Conservation (phyloP, 2,888 invertebrate species). For the Campoletis raptor region DNA sequence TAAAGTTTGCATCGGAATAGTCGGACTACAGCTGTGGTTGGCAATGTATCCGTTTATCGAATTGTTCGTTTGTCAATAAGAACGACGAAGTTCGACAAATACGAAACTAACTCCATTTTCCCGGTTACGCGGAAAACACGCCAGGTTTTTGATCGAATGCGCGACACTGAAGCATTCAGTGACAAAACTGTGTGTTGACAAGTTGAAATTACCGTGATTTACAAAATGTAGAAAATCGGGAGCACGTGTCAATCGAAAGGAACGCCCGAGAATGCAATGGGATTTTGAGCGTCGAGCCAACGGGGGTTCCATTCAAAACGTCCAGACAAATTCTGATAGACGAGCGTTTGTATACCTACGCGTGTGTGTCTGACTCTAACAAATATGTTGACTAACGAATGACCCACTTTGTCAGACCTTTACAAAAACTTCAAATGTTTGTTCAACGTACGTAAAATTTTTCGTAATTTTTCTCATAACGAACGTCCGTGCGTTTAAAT, state of each 20-base stretch:
- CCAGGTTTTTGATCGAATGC: background rate
- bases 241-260: background rate
- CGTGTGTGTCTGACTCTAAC: background rate
- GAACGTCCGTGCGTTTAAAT: background rate
- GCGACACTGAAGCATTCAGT: background rate
- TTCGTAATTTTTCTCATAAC: constrained; percentile 4
- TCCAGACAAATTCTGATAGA: constrained; percentile 9
- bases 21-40: background rate
- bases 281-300: background rate
- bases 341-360: background rate
- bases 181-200: background rate
- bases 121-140: background rate
- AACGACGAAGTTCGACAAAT: constrained; percentile 1
- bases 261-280: background rate
- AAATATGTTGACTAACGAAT: constrained; percentile 1
- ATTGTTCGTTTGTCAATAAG: background rate
- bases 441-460: background rate
- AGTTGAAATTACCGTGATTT: background rate
- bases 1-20: background rate
- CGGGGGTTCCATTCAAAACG: background rate
- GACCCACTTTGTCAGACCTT: constrained; percentile 12
- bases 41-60: background rate
- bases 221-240: background rate
- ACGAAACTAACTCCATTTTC: constrained; percentile 3
- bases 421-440: background rate